A percentile compares a stretch with the other conserved stretches of the same genome.
These are phyloP conservation scores for Mus musculus DNA, from an alignment of 2,113 vertebrate species.

Conservation along the genomic window GRCm39 chr14:113995001-113995500, in stretches of 20 bases:
- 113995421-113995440: not conserved
- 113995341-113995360: not conserved
- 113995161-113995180: not conserved
- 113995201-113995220: not conserved
- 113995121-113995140: not conserved
- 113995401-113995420: not conserved
- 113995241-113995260: not conserved
- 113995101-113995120: not conserved
- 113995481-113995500: not conserved
- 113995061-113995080: not conserved
- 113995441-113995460: not conserved
- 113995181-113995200: not conserved
- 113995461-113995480: not conserved
- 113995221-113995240: not conserved
- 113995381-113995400: constrained; percentile 1
- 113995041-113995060: not conserved
- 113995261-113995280: not conserved
- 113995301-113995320: not conserved
- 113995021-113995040: not conserved
- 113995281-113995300: not conserved
- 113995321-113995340: constrained; percentile 2
- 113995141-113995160: not conserved
- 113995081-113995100: not conserved
- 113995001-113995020: not conserved
- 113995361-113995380: not conserved